These are phyloP conservation scores for Apamea anceps DNA, from an alignment of 2,888 invertebrate genomes.

Conservation along the genomic window DNA sequence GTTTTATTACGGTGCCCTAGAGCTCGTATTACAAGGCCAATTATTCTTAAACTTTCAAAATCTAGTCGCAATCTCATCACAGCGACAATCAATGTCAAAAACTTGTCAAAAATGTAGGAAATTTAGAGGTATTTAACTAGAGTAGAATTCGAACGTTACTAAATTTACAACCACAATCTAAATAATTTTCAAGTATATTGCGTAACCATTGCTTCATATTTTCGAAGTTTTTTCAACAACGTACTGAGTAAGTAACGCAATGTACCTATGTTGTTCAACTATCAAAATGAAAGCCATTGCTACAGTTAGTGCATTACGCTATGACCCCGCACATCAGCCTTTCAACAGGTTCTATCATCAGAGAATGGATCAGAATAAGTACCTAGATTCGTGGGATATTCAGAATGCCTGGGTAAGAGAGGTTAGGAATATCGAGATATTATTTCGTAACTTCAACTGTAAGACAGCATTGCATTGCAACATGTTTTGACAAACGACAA, in stretches of 20 bases:
- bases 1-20: not conserved
- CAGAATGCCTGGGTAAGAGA: not conserved
- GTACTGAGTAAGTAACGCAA: no score
- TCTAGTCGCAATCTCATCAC: no score
- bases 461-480: not conserved
- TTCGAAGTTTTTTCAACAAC: no score
- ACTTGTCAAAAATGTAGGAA: no score
- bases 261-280: no score
- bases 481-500: constrained; percentile 17
- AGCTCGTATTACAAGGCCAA: not conserved
- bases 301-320: no score
- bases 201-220: no score
- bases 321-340: not conserved
- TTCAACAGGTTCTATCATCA: not conserved
- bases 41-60: not conserved
- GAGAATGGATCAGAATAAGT: no score
- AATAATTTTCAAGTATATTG: no score
- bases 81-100: not conserved
- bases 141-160: no score
- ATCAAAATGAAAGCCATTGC: no score
- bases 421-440: not conserved
- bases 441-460: not conserved
- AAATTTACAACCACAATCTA: no score
- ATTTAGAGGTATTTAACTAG: not conserved
- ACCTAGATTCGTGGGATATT: not conserved